phyloP scores from a whole-genome alignment of 2,113 vertebrate genomes.

The Anarrhichthys ocellatus region DNA sequence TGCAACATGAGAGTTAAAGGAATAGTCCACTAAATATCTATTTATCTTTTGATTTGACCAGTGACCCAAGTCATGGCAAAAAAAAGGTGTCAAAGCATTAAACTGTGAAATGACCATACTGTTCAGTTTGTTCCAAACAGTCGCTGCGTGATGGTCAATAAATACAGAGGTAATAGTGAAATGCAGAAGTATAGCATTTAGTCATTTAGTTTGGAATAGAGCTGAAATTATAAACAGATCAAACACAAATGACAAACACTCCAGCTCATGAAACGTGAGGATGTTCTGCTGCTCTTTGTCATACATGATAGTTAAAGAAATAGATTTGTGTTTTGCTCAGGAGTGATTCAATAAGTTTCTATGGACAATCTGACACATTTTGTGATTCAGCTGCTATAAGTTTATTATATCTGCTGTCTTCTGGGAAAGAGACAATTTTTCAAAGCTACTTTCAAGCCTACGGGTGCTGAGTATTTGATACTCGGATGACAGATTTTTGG shows the following conservation, averaged over 20 bases:
- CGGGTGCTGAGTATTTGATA: background rate
- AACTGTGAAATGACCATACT: too few species aligned
- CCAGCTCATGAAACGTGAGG: background rate
- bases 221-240: background rate
- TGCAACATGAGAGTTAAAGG: background rate
- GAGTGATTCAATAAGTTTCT: background rate
- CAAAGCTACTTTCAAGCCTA: background rate
- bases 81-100: background rate
- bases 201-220: background rate
- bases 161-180: background rate
- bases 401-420: background rate
- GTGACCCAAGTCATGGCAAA: background rate
- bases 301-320: background rate
- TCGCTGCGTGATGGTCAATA: too few species aligned
- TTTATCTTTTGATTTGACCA: background rate
- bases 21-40: background rate
- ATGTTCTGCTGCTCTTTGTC: background rate
- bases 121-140: background rate
- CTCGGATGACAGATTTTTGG: background rate
- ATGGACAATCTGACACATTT: background rate
- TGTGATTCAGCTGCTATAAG: too few species aligned
- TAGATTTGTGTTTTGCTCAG: background rate
- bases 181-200: background rate
- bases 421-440: background rate
- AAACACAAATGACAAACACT: background rate